These are phyloP conservation scores for Centropus bengalensis DNA, from an alignment of 2,113 vertebrate genomes.

Conservation along the genomic window DNA sequence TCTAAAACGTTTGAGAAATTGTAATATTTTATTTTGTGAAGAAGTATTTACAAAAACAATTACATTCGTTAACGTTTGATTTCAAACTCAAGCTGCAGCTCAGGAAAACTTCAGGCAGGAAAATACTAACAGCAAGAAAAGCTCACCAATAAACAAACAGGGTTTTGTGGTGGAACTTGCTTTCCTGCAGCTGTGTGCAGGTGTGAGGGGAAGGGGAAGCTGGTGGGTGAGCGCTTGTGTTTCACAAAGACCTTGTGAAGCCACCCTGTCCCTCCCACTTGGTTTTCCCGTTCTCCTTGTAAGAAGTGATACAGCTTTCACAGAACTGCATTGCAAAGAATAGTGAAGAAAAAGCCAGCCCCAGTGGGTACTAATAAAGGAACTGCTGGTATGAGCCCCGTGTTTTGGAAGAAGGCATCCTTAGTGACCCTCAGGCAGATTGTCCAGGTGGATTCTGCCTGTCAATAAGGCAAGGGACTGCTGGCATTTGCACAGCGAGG, in stretches of 20 bases:
- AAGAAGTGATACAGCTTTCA: neutral
- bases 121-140: neutral
- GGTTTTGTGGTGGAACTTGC: neutral
- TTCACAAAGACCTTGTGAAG: neutral
- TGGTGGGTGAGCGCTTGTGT: rapidly evolving
- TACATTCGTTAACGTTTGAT: neutral
- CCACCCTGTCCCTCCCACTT: neutral
- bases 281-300: neutral
- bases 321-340: neutral
- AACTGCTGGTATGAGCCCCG: rapidly evolving
- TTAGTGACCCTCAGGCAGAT: neutral
- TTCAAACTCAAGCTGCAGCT: neutral
- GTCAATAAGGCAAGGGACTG: neutral
- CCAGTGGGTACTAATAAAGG: neutral
- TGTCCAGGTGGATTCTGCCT: neutral
- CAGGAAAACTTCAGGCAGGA: neutral
- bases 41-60: neutral
- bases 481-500: neutral
- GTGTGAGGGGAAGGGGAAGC: neutral
- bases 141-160: rapidly evolving
- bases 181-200: neutral
- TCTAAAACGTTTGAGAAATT: neutral
- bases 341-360: neutral
- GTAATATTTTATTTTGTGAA: neutral
- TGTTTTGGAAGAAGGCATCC: neutral